A percentile compares a stretch with the other conserved stretches of the same genome.
Evolutionary conservation across 2,797 vertebrate species (phyloP).

Genomic region (Mormyrus hasselquistii): DNA sequence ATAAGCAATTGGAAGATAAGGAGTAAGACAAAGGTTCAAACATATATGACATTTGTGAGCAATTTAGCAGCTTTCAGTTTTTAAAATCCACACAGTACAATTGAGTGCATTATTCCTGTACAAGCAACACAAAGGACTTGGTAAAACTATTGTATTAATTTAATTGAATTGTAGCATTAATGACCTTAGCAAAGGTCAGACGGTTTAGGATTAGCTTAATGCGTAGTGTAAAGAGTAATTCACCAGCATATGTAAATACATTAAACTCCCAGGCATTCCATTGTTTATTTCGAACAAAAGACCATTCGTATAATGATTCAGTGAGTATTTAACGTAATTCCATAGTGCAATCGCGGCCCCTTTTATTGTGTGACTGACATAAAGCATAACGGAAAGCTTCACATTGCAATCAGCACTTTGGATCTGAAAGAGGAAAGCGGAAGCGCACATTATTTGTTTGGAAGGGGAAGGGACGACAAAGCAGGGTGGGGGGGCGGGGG

Average conservation of each 20-base stretch:
- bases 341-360: not conserved
- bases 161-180: not conserved
- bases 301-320: not conserved
- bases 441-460: not conserved
- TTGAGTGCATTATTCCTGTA: not conserved
- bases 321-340: not conserved
- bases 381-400: not conserved
- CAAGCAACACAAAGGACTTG: not conserved
- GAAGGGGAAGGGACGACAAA: not conserved
- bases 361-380: not conserved
- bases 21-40: not conserved
- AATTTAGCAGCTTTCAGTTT: not conserved
- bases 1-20: not conserved
- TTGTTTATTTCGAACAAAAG: not conserved
- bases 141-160: not conserved
- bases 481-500: no score
- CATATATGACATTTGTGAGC: not conserved
- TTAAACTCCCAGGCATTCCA: not conserved
- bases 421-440: not conserved
- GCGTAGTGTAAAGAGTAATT: not conserved
- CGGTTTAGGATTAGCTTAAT: not conserved
- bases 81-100: not conserved
- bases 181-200: conserved; percentile 1
- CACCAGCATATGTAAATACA: not conserved
- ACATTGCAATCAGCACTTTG: not conserved